Evolutionary conservation across 2,113 vertebrate species (phyloP).

Genomic region (Oncorhynchus nerka): DNA sequence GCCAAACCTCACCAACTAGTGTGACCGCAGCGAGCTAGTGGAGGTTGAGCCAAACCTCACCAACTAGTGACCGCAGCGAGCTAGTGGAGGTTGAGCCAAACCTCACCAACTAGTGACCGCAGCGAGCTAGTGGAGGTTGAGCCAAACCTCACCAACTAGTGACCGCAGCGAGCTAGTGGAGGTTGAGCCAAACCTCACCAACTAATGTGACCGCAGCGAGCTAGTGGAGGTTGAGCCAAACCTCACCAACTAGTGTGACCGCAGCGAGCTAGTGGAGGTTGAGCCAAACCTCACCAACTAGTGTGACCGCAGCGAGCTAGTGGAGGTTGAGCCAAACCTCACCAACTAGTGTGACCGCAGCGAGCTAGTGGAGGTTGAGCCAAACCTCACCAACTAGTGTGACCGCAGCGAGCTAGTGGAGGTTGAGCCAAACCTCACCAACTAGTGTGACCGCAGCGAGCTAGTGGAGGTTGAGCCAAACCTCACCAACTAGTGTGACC

Average conservation of each 20-base stretch:
- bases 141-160: not conserved
- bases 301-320: not conserved
- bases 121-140: not conserved
- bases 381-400: not conserved
- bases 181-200: not conserved
- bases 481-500: not conserved
- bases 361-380: not conserved
- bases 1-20: not conserved
- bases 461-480: not conserved
- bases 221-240: not conserved
- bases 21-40: not conserved
- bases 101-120: not conserved
- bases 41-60: not conserved
- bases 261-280: not conserved
- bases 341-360: not conserved
- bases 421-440: not conserved
- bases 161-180: not conserved
- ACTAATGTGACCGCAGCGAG: not conserved
- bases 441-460: not conserved
- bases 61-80: not conserved
- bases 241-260: not conserved
- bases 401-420: not conserved
- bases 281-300: not conserved
- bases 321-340: not conserved
- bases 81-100: not conserved